Base-by-base conservation (phyloP, 2,888 invertebrate species). In the Nomada goodeniana region DNA sequence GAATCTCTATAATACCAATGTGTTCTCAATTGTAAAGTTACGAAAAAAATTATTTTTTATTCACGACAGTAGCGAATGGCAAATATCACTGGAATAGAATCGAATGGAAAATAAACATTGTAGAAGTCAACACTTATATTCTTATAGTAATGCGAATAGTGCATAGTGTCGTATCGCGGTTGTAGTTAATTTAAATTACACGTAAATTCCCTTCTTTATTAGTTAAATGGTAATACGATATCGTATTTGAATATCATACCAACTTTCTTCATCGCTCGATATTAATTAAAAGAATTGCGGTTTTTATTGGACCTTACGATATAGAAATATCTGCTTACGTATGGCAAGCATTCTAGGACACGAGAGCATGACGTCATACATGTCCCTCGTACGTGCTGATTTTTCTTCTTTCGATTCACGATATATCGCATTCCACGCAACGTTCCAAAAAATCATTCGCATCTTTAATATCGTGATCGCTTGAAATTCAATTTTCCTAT, bases 291-390 rank as follows among this genome's bases (percentile, higher is more conserved):
- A 80, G 68, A 65, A 80, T 69, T 50, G 73, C 47, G 9, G 53
- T 57, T 74, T 80, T 80, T 70, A 67, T 74, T 80, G 69, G 60
- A 70, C 70, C 68, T 74, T 80, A 74, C 82, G 76, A 82, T 82
- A 82, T 83, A 82, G 82, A 82, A 82, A 82, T 83, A 83, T 83
- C 83, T 82, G 82, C 83, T 83, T 83, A 83, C 83, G 83, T 76
- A 82, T 73, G 75, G 70, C 82, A 76, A 75, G 83, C 83, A 82
- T 82, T 83, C 83, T 83, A 83, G 83, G 74, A 83, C 83, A 75
- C 76, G 75, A 68, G 65, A 42, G 84, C 73, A 74, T 84, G 84
- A 84, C 84, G 84, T 84, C 84, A 85, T 78, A 77, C 74, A 47
- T 82, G 69, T 73, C 68, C 75, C 65, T 76, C 83, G 73, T 83